Evolutionary conservation across 2,888 invertebrate genomes (phyloP).

Genomic region (Eupithecia tripunctaria): DNA sequence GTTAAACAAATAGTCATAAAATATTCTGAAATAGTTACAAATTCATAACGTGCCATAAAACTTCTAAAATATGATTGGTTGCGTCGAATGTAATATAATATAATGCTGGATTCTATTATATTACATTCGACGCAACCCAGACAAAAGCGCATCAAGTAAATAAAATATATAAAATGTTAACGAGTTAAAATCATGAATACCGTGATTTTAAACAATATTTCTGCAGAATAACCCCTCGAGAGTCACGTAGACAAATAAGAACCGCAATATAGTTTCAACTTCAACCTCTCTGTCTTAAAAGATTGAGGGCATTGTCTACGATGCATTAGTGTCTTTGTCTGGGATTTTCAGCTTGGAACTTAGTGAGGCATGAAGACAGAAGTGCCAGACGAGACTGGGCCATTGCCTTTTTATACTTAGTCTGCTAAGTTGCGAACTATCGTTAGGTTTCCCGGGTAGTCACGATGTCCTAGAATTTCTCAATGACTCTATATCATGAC

Average conservation of each 20-base stretch:
- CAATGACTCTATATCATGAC: neutral
- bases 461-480: neutral
- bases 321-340: constrained; percentile 44
- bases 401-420: constrained; percentile 17
- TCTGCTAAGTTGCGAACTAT: constrained; percentile 4
- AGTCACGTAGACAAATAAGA: constrained; percentile 37
- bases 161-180: neutral
- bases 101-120: neutral
- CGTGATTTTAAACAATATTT: constrained; percentile 22
- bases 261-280: constrained; percentile 38
- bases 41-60: constrained; percentile 1
- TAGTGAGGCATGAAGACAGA: constrained; percentile 36
- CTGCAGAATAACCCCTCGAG: constrained; percentile 9
- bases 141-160: neutral
- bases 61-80: neutral
- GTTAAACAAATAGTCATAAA: neutral
- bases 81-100: too few relatives aligned
- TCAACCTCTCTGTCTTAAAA: constrained; percentile 38
- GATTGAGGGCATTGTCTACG: constrained; percentile 40
- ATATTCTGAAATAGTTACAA: neutral
- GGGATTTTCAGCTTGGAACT: constrained; percentile 29
- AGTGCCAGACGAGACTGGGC: constrained; percentile 20
- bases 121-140: neutral
- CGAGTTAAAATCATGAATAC: constrained; percentile 4
- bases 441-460: neutral